Evolutionary conservation across 2,113 vertebrate genomes (phyloP).

Genomic region (Solenodon paradoxus): DNA sequence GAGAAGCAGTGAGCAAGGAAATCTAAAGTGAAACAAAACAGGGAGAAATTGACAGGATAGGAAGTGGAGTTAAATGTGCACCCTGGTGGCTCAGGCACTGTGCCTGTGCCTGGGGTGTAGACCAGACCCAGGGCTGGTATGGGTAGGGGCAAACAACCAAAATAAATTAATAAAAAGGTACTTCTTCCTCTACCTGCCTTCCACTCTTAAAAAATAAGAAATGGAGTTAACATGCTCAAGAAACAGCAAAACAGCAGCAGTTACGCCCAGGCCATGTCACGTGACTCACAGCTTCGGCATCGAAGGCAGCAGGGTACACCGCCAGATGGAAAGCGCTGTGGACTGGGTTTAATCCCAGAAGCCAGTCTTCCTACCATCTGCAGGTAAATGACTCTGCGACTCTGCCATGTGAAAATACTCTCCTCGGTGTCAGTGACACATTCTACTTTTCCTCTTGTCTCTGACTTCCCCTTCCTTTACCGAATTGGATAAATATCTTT

Average conservation of each 20-base stretch:
- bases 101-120: too few relatives aligned
- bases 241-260: not conserved
- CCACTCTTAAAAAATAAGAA: too few relatives aligned
- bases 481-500: not conserved
- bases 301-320: not conserved
- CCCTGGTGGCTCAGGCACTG: too few relatives aligned
- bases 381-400: not conserved
- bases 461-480: not conserved
- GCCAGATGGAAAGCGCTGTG: not conserved
- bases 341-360: not conserved
- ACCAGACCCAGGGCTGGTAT: too few relatives aligned
- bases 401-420: not conserved
- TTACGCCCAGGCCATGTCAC: not conserved
- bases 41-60: not conserved
- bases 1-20: not conserved
- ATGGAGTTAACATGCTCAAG: too few relatives aligned
- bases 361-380: not conserved
- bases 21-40: not conserved
- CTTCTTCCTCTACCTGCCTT: too few relatives aligned
- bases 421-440: not conserved
- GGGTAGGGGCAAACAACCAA: too few relatives aligned
- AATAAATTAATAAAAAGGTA: too few relatives aligned
- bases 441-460: not conserved
- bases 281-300: not conserved
- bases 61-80: too few relatives aligned